Percentiles rank a stretch among this genome's conserved stretches.
Evolutionary conservation across 1,140 invertebrate genomes (phyloP).

Genomic region (Ylistrum balloti): DNA sequence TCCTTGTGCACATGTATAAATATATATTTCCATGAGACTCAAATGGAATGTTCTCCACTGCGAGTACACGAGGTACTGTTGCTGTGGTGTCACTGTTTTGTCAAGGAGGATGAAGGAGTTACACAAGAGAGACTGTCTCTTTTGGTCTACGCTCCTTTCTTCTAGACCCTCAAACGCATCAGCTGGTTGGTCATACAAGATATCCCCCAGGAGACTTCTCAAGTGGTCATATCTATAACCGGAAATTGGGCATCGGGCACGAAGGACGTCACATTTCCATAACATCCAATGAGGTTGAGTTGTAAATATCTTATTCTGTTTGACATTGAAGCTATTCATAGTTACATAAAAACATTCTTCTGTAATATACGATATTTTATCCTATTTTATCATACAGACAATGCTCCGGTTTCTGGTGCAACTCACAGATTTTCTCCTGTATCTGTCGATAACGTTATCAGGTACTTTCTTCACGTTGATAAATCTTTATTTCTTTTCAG

Average conservation of each 20-base stretch:
- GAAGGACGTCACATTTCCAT: not conserved
- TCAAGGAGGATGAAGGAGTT: conserved; percentile 46
- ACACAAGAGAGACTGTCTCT: conserved; percentile 51
- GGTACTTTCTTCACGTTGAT: conserved; percentile 61
- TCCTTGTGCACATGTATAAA: too few relatives aligned
- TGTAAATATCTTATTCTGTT: not conserved
- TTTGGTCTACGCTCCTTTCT: conserved; percentile 49
- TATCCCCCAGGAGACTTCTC: conserved; percentile 51
- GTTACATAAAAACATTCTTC: too few relatives aligned
- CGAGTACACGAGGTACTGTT: conserved; percentile 45
- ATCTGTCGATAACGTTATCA: conserved; percentile 49
- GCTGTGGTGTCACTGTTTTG: conserved; percentile 23
- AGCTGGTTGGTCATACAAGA: conserved; percentile 45
- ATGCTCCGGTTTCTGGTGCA: too few relatives aligned
- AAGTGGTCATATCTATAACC: conserved; percentile 64
- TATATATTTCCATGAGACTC: too few relatives aligned
- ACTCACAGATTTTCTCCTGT: conserved; percentile 52
- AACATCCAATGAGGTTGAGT: not conserved
- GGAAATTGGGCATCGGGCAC: not conserved
- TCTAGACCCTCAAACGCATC: conserved; percentile 54
- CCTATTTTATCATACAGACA: too few relatives aligned
- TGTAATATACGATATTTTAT: too few relatives aligned
- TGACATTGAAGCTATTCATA: too few relatives aligned
- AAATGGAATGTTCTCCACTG: conserved; percentile 61
- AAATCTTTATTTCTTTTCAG: conserved; percentile 50